Evolutionary conservation across 2,113 vertebrate species (phyloP).

Genomic region (Cinclus mexicanus): DNA sequence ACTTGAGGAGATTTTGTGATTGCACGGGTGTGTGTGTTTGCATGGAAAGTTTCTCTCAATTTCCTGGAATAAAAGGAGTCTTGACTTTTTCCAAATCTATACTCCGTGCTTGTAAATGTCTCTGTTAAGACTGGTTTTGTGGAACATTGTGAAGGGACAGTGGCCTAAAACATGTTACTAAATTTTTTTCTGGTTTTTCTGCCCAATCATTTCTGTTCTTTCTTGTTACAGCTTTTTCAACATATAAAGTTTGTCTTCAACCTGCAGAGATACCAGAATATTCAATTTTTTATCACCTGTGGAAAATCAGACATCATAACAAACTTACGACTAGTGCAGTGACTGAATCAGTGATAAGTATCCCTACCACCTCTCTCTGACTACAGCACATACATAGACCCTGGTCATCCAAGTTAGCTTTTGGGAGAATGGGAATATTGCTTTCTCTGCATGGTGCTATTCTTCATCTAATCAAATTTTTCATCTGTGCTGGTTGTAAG

Average conservation of each 20-base stretch:
- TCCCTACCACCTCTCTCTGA: background rate
- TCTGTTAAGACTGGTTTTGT: background rate
- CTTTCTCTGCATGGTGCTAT: background rate
- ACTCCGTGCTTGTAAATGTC: constrained; percentile 15
- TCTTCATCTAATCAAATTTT: background rate
- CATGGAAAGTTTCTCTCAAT: background rate
- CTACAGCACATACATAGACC: background rate
- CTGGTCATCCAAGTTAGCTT: background rate
- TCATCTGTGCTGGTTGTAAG: background rate
- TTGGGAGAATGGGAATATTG: background rate
- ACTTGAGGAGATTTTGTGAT: background rate
- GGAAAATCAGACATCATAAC: background rate
- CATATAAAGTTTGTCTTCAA: background rate
- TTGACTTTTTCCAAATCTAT: constrained; percentile 14
- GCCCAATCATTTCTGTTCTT: background rate
- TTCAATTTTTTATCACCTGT: background rate
- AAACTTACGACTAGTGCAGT: background rate
- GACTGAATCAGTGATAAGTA: background rate
- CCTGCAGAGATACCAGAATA: background rate
- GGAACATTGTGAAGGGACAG: background rate
- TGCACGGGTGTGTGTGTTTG: background rate
- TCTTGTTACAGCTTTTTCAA: background rate
- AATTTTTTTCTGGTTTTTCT: background rate
- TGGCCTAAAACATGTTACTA: background rate
- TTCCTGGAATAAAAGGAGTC: constrained; percentile 48